phyloP scores from a whole-genome alignment of 2,888 invertebrate species.

The Brenthis daphne region DNA sequence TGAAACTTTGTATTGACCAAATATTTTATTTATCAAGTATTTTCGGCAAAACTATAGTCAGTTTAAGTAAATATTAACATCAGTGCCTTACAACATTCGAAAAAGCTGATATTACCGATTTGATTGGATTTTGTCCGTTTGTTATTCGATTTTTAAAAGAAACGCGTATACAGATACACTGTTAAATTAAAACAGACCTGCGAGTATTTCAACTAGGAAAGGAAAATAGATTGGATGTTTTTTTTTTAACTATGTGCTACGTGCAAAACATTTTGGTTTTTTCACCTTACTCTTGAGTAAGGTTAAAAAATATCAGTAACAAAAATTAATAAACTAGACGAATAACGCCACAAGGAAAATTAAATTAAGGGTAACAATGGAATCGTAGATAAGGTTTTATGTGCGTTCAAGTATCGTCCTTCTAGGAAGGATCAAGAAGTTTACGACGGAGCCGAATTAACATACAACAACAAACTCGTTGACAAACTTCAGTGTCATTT shows the following conservation, averaged over 20 bases:
- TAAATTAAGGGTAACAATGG: slow-evolving; percentile 31
- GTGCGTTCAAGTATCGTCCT: slow-evolving; percentile 28
- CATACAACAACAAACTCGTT: slow-evolving; percentile 31
- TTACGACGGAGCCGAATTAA: slow-evolving; percentile 35
- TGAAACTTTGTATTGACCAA: not conserved
- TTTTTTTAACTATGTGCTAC: no score
- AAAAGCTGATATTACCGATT: not conserved
- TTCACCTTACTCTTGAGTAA: no score
- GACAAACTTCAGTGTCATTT: slow-evolving; percentile 11
- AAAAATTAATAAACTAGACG: not conserved
- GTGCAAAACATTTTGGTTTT: no score
- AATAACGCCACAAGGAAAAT: slow-evolving; percentile 11
- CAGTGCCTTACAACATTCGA: slow-evolving; percentile 3
- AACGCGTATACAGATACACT: slow-evolving; percentile 25
- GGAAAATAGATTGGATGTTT: slow-evolving; percentile 2
- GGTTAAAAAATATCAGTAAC: no score
- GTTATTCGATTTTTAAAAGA: slow-evolving; percentile 19
- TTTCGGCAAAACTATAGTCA: no score
- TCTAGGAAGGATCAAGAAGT: slow-evolving; percentile 35
- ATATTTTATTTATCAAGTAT: not conserved
- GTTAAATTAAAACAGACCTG: slow-evolving; percentile 34
- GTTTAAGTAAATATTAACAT: not conserved
- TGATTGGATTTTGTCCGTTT: slow-evolving; percentile 29
- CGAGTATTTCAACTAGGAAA: slow-evolving; percentile 26
- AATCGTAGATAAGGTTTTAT: slow-evolving; percentile 37